Conservation (phyloP, 2,113 vertebrate genomes). For the Cyprinodon brontotheroides region DNA sequence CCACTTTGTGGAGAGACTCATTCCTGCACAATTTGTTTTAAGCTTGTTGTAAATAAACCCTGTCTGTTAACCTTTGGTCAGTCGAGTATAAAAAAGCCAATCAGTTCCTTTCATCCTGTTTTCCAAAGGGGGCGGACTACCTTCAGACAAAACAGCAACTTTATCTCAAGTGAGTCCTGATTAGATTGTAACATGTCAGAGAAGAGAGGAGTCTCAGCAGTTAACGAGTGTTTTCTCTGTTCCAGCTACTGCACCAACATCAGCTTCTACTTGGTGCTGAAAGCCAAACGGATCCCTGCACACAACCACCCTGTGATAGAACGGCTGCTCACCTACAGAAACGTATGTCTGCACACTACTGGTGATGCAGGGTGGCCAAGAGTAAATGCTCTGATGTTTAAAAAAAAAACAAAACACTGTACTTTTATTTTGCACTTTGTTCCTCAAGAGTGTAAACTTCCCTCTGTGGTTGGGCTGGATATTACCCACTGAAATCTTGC, state of each 20-base stretch:
- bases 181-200: neutral
- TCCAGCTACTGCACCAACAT: conserved; percentile 93
- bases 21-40: neutral
- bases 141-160: conserved; percentile 91
- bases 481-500: no score
- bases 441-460: no score
- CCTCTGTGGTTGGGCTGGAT: no score
- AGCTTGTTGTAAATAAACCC: neutral
- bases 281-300: conserved; percentile 86
- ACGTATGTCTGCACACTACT: conserved; percentile 67
- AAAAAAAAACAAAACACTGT: no score
- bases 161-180: conserved; percentile 86
- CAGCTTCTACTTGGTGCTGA: conserved; percentile 94
- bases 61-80: neutral
- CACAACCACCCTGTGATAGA: conserved; percentile 94
- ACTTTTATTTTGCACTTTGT: no score
- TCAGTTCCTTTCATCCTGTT: neutral
- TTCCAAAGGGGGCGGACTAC: conserved; percentile 84
- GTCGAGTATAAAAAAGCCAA: neutral
- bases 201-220: neutral
- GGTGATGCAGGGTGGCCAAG: no score
- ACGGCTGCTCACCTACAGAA: conserved; percentile 89
- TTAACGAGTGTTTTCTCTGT: neutral
- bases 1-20: neutral
- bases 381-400: no score